Conservation (phyloP, 1,140 invertebrate genomes). For the Drosophila nigromelanica region DNA sequence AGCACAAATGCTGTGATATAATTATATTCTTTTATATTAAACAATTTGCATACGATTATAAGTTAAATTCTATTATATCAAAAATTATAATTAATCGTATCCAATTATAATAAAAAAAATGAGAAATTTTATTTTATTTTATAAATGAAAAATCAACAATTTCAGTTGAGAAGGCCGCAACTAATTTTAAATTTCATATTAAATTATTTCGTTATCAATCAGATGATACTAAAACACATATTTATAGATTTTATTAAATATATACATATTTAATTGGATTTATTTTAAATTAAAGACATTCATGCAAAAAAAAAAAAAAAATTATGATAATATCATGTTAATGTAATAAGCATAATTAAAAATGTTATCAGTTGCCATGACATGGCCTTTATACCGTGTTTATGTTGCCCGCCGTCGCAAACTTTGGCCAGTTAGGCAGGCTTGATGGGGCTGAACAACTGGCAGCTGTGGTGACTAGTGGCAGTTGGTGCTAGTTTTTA, state of each 20-base stretch:
- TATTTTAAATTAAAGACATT: background rate
- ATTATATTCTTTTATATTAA: no score
- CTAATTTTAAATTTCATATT: no score
- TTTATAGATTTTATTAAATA: background rate
- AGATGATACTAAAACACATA: background rate
- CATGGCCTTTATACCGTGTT: conserved; percentile 37
- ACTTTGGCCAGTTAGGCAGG: background rate
- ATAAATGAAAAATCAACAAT: no score
- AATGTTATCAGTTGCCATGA: conserved; percentile 59
- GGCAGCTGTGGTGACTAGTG: conserved; percentile 4
- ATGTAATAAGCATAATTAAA: conserved; percentile 61
- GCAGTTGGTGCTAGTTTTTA: conserved; percentile 25
- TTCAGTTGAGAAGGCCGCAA: no score
- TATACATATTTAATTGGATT: background rate
- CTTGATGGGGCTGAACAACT: conserved; percentile 18
- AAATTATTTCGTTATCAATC: background rate
- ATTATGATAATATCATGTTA: conserved; percentile 59
- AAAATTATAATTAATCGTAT: no score
- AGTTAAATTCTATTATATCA: no score
- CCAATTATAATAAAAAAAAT: no score
- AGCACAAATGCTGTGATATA: no score
- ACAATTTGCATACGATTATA: no score
- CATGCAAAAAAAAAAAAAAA: background rate
- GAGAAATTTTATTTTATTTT: no score
- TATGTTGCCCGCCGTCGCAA: background rate